Evolutionary conservation across 2,888 invertebrate genomes (phyloP).

Genomic region (Eilema caniola): DNA sequence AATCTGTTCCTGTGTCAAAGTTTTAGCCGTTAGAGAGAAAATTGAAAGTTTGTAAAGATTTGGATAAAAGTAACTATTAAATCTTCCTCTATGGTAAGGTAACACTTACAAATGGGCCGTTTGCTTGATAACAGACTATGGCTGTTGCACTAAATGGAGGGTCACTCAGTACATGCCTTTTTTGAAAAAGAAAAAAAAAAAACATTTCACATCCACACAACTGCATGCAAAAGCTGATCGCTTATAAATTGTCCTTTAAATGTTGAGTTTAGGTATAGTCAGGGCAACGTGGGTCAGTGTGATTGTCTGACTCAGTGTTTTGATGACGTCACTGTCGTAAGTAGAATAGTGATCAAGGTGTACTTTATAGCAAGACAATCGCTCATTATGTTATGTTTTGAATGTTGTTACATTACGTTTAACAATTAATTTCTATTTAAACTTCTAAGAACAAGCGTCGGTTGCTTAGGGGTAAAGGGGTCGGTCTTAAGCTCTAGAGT

Average conservation of each 20-base stretch:
- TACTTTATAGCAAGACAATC: constrained; percentile 19
- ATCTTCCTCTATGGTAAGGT: too few species aligned
- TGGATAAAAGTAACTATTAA: too few species aligned
- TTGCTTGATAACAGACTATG: too few species aligned
- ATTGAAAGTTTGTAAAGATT: too few species aligned
- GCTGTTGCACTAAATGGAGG: too few species aligned
- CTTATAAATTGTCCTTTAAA: background rate
- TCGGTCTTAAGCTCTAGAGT: background rate
- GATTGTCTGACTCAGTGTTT: constrained; percentile 27
- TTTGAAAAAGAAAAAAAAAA: background rate
- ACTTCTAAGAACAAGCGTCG: background rate
- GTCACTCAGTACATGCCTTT: too few species aligned
- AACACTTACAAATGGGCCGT: background rate
- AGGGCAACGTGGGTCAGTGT: background rate
- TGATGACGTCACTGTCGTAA: constrained; percentile 20
- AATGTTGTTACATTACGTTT: constrained; percentile 12
- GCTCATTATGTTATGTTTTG: constrained; percentile 22
- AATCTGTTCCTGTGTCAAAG: too few species aligned
- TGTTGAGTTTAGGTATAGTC: constrained; percentile 2
- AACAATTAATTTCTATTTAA: background rate
- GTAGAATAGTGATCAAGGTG: constrained; percentile 17
- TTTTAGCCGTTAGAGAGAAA: too few species aligned
- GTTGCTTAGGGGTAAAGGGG: background rate
- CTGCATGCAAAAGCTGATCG: background rate
- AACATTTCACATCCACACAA: background rate